phyloP scores from a whole-genome alignment of 2,888 invertebrate genomes.

The Pseudococcus jackbeardsleyi region DNA sequence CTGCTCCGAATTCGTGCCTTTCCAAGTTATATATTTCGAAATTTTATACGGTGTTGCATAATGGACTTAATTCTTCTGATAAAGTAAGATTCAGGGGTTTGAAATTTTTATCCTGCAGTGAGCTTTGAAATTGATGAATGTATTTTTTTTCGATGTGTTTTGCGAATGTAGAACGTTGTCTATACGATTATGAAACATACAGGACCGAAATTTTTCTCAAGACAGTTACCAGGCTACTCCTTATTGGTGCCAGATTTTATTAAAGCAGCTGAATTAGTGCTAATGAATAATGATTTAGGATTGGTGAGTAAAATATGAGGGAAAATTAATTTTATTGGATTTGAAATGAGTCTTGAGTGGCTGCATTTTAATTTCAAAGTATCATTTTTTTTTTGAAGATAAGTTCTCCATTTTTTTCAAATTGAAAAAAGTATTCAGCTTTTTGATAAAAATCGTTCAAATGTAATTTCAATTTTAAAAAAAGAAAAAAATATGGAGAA shows the following conservation, averaged over 20 bases:
- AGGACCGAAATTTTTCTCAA: slow-evolving; percentile 87
- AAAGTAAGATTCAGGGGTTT: slow-evolving; percentile 72
- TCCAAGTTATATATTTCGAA: slow-evolving; percentile 82
- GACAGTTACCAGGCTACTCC: slow-evolving; percentile 90
- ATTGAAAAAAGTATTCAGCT: too few species aligned
- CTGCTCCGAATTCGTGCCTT: slow-evolving; percentile 70
- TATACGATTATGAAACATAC: slow-evolving; percentile 84
- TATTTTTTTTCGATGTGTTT: slow-evolving; percentile 26
- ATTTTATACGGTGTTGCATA: slow-evolving; percentile 89
- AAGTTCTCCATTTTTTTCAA: too few species aligned
- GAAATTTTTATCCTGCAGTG: too few species aligned
- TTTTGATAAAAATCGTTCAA: too few species aligned
- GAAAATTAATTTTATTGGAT: too few species aligned
- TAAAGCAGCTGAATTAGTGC: slow-evolving; percentile 88
- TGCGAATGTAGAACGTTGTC: slow-evolving; percentile 78
- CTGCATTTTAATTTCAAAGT: too few species aligned
- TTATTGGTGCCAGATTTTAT: slow-evolving; percentile 89
- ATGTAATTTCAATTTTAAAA: too few species aligned
- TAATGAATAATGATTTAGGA: slow-evolving; percentile 83
- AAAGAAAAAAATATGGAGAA: too few species aligned
- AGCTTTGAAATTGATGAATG: background rate
- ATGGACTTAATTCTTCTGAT: slow-evolving; percentile 75
- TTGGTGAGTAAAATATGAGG: slow-evolving; percentile 69
- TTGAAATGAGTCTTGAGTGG: too few species aligned
- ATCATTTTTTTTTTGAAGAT: too few species aligned